Evolutionary conservation across 2,113 vertebrate genomes (phyloP), one percentile per base, ranked within the genome.

Genomic region (Phylloscopus trochilus): DNA sequence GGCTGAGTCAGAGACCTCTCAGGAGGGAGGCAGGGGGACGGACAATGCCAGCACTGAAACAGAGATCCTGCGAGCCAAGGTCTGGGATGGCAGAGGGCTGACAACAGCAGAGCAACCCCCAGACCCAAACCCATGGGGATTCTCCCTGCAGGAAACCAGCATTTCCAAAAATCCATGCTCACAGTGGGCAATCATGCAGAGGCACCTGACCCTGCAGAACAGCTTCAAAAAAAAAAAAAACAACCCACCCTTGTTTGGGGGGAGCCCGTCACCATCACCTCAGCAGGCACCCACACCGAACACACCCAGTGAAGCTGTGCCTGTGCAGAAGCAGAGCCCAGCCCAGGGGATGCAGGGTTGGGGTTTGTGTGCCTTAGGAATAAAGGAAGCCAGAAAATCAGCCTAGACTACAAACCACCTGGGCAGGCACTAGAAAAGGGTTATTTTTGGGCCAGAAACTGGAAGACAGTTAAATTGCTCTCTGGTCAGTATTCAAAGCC

Each of bases 171-270:
- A 68, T 14, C 62, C 27, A 3, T 1, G 9, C 41, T 23, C 12
- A 1, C 35, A 7, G 7, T 8, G 20, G 22, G 26, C 2, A 16
- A 27, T 3, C 14, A 1, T 2, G 7, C 1, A 2, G 33, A 80
- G 28, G 11, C 59, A 7, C 35, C 30, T 46, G 11, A 19, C 19
- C 11, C 43, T 31, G 13, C 8, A 62, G 59, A 77, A 77, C 56
- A 69, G 3, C 39, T 83, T 28, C 4, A 5, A 20, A 51, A 41
- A 26, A 37, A 37, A 69, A 59, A 19, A 39, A 39, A n/a, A n/a
- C n/a, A n/a, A 13, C 41, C 22, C 62, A 2, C 28, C 44, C 2
- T 47, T 2, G 0, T 2, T 2, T 7, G 21, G 8, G 28, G 15
- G 37, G 31, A 75, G 12, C 28, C 62, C 76, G 39, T 43, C 58